Evolutionary conservation across 2,113 vertebrate genomes (phyloP).

Genomic region (Cyanocitta stelleri): DNA sequence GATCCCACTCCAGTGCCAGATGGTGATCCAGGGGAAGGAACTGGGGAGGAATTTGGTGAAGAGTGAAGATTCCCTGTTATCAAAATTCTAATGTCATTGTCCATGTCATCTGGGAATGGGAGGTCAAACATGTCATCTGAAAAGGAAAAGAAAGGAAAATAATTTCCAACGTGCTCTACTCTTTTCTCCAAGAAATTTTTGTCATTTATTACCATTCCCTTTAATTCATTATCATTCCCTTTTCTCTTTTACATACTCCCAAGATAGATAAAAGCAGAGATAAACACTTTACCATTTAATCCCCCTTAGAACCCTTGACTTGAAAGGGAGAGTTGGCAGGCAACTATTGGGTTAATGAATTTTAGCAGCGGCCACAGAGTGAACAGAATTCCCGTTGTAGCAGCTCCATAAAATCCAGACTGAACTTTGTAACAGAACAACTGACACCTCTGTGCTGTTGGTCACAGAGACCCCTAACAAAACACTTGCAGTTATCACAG

Average conservation of each 20-base stretch:
- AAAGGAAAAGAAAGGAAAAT: background rate
- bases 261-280: background rate
- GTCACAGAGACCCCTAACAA: background rate
- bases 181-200: background rate
- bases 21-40: conserved; percentile 91
- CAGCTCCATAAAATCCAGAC: background rate
- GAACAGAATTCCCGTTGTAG: background rate
- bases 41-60: conserved; percentile 91
- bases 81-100: conserved; percentile 95
- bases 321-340: background rate
- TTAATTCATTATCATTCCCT: background rate
- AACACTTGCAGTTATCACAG: background rate
- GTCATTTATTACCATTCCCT: background rate
- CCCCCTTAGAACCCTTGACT: background rate
- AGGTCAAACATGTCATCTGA: conserved; percentile 95
- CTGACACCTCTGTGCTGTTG: background rate
- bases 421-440: background rate
- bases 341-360: background rate
- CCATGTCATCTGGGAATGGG: conserved; percentile 95
- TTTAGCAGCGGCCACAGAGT: background rate
- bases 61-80: conserved; percentile 95
- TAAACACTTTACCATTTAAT: background rate
- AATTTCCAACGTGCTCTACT: background rate
- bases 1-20: conserved; percentile 89
- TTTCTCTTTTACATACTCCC: background rate